Evolutionary conservation across 1,140 invertebrate genomes (phyloP).

Genomic region (Mesaphorura yosii): DNA sequence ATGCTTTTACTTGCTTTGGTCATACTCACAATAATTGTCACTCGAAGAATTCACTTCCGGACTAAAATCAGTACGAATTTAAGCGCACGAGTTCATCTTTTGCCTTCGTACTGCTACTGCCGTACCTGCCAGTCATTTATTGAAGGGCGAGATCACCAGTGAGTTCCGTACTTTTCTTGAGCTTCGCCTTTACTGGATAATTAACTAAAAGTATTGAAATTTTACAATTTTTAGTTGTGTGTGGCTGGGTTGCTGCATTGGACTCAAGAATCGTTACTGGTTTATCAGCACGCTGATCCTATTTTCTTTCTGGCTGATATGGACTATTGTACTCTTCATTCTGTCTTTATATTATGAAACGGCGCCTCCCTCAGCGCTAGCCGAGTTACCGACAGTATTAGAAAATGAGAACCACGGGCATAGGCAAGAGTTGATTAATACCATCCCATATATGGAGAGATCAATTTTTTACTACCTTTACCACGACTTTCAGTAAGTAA

Average conservation of each 20-base stretch:
- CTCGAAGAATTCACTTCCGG: too few species aligned
- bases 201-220: too few species aligned
- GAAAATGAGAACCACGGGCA: too few species aligned
- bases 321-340: neutral
- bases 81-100: neutral
- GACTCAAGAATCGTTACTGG: neutral
- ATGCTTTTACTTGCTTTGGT: neutral
- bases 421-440: neutral
- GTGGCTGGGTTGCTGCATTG: neutral
- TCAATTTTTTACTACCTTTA: too few species aligned
- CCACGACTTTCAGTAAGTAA: neutral
- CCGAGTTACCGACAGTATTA: too few species aligned
- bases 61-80: too few species aligned
- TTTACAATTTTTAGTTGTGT: too few species aligned
- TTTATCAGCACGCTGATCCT: neutral
- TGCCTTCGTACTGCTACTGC: neutral
- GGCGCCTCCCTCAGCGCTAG: too few species aligned
- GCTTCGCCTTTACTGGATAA: too few species aligned
- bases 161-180: too few species aligned
- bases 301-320: neutral
- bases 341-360: too few species aligned
- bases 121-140: neutral
- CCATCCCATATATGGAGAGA: neutral
- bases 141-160: neutral
- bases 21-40: neutral